Base-by-base conservation (phyloP, 2,797 vertebrate genomes). In the Lates japonicus region DNA sequence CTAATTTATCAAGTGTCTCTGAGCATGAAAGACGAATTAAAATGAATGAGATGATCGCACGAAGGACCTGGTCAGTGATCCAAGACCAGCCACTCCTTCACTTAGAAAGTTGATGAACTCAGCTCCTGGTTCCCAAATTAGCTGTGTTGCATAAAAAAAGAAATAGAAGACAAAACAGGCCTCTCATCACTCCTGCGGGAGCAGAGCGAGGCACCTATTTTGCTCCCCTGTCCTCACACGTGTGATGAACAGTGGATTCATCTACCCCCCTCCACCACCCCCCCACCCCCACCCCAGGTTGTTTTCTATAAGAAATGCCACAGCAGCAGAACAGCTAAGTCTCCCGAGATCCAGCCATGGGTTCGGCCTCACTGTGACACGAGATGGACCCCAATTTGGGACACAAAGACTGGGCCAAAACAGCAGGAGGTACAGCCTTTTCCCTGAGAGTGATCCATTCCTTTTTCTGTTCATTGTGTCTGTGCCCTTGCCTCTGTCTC, bases 351-450 rank as follows among this genome's bases (percentile, higher is more conserved):
- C 75, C 49, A 58, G 65, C 74, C 68, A 11, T 4, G 67, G 85
- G 83, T 90, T 88, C 86, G 83, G 71, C 46, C 61, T 81, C 76
- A 8, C 77, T 12, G 70, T 86, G 88, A 90, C 92, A 88, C 76
- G 71, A 83, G 81, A 88, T 65, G 75, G 90, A 91, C 91, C 87
- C 64, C 90, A 93, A 92, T 93, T 92, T 91, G 89, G 79, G 85
- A 90, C 89, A 93, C 91, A 92, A 90, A 91, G 89, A 81, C 63
- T 74, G 73, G 89, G 88, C 92, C 90, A 91, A 78, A 84, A 44
- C 71, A 76, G 79, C 76, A 57, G 84, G 78, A 87, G 85, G 86
- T 77, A 29, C 37, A 77, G 77, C 76, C 80, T 82, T 74, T 29
- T 87, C 74, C 74, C 76, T 22, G 48, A 70, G 70, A 87, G 79